A percentile compares a stretch with the other conserved stretches of the same genome.
Evolutionary conservation across 2,888 invertebrate species (phyloP).

Genomic region (Cryptocephalus primarius): DNA sequence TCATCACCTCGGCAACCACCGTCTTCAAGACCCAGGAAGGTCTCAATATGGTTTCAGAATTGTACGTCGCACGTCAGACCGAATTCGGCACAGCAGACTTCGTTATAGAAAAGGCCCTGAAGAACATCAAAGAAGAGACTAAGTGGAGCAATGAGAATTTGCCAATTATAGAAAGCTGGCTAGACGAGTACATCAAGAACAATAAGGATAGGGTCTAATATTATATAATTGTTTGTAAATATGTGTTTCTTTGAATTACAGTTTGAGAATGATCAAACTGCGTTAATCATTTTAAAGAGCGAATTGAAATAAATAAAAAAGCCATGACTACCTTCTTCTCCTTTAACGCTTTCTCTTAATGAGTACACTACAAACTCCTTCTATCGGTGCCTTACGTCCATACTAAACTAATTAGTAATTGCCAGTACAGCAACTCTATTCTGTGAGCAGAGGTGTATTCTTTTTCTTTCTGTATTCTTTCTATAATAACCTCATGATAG

Average conservation of each 20-base stretch:
- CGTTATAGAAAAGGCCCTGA: constrained; percentile 60
- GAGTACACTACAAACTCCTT: too few species aligned
- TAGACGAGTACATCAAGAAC: constrained; percentile 44
- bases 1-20: constrained; percentile 63
- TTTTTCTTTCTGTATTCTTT: too few species aligned
- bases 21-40: constrained; percentile 67
- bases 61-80: constrained; percentile 51
- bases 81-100: constrained; percentile 65
- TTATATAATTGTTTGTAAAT: constrained; percentile 1
- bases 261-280: neutral
- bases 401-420: too few species aligned
- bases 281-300: too few species aligned
- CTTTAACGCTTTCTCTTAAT: too few species aligned
- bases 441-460: too few species aligned
- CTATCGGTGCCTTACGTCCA: too few species aligned
- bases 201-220: constrained; percentile 12
- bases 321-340: too few species aligned
- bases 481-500: too few species aligned
- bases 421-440: too few species aligned
- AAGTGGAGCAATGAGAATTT: constrained; percentile 68
- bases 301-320: too few species aligned
- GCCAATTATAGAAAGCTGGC: constrained; percentile 63
- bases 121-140: constrained; percentile 62
- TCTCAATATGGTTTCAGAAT: constrained; percentile 53
- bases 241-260: neutral